phyloP scores from a whole-genome alignment of 2,888 invertebrate species.

The Tetragnatha montana region DNA sequence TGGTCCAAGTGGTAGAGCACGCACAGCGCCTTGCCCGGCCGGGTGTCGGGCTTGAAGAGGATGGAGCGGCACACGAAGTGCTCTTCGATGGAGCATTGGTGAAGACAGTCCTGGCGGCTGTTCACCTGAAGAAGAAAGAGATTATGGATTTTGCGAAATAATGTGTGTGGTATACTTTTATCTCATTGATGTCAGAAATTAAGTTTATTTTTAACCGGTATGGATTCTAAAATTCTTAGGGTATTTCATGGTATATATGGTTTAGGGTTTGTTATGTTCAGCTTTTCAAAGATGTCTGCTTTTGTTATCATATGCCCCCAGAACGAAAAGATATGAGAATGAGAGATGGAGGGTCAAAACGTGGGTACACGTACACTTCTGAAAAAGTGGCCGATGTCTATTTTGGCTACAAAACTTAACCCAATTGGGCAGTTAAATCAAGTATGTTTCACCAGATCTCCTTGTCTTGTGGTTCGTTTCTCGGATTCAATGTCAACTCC shows the following conservation, averaged over 20 bases:
- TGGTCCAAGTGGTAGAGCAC: constrained; percentile 94
- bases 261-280: neutral
- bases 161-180: neutral
- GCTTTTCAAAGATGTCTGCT: neutral
- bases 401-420: too few relatives aligned
- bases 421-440: too few relatives aligned
- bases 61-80: constrained; percentile 93
- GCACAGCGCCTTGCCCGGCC: constrained; percentile 85
- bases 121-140: constrained; percentile 80
- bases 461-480: too few relatives aligned
- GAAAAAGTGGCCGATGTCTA: too few relatives aligned
- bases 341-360: too few relatives aligned
- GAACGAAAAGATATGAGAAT: too few relatives aligned
- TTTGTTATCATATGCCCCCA: too few relatives aligned
- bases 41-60: constrained; percentile 77
- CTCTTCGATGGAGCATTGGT: constrained; percentile 93
- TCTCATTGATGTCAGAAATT: too few relatives aligned
- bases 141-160: neutral
- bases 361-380: too few relatives aligned
- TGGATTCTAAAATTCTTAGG: neutral
- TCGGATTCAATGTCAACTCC: too few relatives aligned
- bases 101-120: constrained; percentile 89
- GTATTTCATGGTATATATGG: neutral
- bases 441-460: too few relatives aligned
- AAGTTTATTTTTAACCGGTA: too few relatives aligned